Evolutionary conservation across 2,888 invertebrate species (phyloP), one percentile per base, ranked within the genome.

Genomic region (Stomorhina lunata): DNA sequence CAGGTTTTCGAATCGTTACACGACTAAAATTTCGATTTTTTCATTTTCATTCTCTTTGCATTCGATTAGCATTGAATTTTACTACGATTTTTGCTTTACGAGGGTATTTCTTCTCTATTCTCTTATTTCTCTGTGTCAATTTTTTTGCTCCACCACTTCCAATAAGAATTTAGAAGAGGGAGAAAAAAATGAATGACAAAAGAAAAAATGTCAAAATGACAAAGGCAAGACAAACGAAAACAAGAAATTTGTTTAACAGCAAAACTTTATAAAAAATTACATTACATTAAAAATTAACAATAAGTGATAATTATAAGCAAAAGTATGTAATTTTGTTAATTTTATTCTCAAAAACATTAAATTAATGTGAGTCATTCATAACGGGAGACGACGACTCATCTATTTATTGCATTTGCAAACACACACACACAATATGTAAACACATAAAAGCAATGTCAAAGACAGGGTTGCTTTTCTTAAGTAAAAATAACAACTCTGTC

Each of bases 1-100:
- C 84, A 85, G 85, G 82, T 80, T 84, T 84, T 84, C 80, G 83
- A 84, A 82, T 82, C 81, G 77, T 84, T 84, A 80, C 81, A 82
- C 85, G 84, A 85, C 83, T 85, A 81, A 82, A 82, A 83, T 84
- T 86, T 86, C 84, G 85, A 85, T 85, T 86, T 85, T 85, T 80
- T 63, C 69, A 80, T 57, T 59, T 77, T n/a, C n/a, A 29, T 72
- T 81, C 59, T 76, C 63, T 75, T 59, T 76, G 63, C 68, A 79
- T 79, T 83, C 50, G 57, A 71, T 77, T 77, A 63, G 40, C 72
- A 81, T 80, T 80, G 10, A 75, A 75, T 48, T 83, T 66, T 75
- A 57, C 29, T 80, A 72, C 65, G 55, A 17, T 61, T 61, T 81
- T 66, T 81, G 43, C 32, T 71, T 81, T 78, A 66, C 1, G 66